These are phyloP conservation scores for Pseudoatta argentina DNA, from an alignment of 1,140 invertebrate genomes.

Conservation along the genomic window DNA sequence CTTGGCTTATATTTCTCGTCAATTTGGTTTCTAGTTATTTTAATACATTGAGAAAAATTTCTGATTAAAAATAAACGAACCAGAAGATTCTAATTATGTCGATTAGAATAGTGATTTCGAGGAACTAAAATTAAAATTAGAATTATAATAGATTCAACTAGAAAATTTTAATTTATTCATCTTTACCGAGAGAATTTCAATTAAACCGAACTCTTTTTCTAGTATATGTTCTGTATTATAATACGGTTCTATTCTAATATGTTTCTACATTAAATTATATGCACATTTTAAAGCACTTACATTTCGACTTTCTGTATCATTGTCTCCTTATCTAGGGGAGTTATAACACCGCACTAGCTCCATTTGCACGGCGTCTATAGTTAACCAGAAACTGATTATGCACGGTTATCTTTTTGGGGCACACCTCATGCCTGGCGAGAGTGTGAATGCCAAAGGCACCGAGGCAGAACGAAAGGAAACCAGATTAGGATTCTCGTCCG, in stretches of 20 bases:
- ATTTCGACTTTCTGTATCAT: conserved; percentile 29
- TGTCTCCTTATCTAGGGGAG: conserved; percentile 51
- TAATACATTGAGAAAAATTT: neutral
- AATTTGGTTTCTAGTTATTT: neutral
- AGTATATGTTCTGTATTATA: neutral
- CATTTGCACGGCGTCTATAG: conserved; percentile 63
- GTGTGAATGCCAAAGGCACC: conserved; percentile 51
- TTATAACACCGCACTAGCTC: conserved; percentile 65
- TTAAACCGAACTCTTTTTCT: no score
- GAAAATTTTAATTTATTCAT: no score
- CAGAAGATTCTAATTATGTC: no score
- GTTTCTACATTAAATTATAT: neutral
- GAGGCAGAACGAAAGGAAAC: conserved; percentile 53
- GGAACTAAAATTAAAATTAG: no score
- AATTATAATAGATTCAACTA: no score
- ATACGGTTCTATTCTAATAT: neutral
- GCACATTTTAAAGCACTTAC: conserved; percentile 9
- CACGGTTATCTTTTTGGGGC: conserved; percentile 80
- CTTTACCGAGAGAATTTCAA: no score
- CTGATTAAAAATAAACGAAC: no score
- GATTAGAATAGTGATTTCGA: no score
- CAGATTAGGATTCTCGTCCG: conserved; percentile 41
- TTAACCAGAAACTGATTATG: conserved; percentile 74
- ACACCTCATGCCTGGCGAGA: conserved; percentile 56
- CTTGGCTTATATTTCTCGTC: neutral